Conservation (phyloP, 2,888 invertebrate species). For the Hyppa rectilinea region DNA sequence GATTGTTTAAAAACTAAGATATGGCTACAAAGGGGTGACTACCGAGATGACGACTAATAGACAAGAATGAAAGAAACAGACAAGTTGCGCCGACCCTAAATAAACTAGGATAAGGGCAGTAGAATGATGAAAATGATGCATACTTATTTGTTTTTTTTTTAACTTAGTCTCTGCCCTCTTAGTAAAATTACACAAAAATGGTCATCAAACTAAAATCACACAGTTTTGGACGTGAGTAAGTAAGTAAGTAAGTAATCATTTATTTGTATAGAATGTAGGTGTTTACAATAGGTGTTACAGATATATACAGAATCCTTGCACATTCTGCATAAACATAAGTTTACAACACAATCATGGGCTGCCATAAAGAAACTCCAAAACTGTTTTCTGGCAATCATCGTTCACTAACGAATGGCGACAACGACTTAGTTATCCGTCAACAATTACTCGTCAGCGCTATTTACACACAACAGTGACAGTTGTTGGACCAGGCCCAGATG, state of each 20-base stretch:
- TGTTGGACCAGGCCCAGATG: slow-evolving; percentile 44
- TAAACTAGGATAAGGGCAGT: background rate
- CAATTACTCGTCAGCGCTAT: slow-evolving; percentile 44
- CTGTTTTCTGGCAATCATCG: slow-evolving; percentile 6
- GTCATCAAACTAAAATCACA: background rate
- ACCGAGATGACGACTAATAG: background rate
- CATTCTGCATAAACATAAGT: too few species aligned
- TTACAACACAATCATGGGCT: background rate
- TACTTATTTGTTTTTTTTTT: background rate
- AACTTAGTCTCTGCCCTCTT: background rate
- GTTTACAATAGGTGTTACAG: too few species aligned
- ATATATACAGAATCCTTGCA: too few species aligned
- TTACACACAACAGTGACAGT: slow-evolving; percentile 32
- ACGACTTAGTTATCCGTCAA: slow-evolving; percentile 42
- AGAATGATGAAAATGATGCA: background rate
- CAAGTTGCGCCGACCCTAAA: background rate
- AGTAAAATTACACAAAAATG: background rate
- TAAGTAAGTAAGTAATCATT: too few species aligned
- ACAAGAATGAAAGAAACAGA: background rate
- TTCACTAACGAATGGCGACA: background rate
- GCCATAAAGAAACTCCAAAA: background rate
- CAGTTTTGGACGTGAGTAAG: too few species aligned
- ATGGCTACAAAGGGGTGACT: background rate
- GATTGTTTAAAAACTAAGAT: background rate
- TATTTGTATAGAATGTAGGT: too few species aligned